phyloP scores from a whole-genome alignment of 2,797 vertebrate species.

The Prunella strophiata region DNA sequence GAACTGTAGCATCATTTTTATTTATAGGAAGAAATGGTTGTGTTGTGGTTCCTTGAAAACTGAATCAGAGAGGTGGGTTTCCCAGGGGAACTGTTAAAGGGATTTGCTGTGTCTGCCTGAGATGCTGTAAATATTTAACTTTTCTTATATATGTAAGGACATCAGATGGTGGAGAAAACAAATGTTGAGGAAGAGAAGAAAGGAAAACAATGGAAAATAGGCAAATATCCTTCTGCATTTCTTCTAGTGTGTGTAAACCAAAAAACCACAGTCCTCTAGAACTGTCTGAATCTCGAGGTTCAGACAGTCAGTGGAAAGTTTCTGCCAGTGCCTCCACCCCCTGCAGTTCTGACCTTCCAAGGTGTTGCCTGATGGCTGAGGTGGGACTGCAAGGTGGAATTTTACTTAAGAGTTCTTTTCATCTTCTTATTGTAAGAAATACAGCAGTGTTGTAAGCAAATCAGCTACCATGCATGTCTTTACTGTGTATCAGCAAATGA shows the following conservation, averaged over 20 bases:
- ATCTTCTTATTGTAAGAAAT: background rate
- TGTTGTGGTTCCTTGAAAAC: background rate
- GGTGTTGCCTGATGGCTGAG: background rate
- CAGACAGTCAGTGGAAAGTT: background rate
- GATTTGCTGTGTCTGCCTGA: background rate
- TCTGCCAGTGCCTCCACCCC: no score
- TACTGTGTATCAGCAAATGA: background rate
- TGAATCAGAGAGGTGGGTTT: background rate
- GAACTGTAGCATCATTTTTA: background rate
- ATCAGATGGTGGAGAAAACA: background rate
- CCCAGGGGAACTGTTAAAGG: background rate
- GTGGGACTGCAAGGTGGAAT: background rate
- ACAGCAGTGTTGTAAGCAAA: background rate
- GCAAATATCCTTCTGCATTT: background rate
- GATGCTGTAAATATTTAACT: background rate
- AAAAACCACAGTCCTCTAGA: background rate
- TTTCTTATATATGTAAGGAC: background rate
- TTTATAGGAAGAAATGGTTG: background rate
- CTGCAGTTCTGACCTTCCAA: background rate
- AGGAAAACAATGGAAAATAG: background rate
- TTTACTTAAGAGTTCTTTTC: background rate
- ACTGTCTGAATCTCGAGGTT: accelerated
- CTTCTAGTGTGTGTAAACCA: background rate
- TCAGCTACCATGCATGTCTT: background rate
- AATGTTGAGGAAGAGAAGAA: background rate